A percentile compares a stretch with the other conserved stretches of the same genome.
Conservation (phyloP, 1,140 invertebrate species). For the Lepidurus arcticus region DNA sequence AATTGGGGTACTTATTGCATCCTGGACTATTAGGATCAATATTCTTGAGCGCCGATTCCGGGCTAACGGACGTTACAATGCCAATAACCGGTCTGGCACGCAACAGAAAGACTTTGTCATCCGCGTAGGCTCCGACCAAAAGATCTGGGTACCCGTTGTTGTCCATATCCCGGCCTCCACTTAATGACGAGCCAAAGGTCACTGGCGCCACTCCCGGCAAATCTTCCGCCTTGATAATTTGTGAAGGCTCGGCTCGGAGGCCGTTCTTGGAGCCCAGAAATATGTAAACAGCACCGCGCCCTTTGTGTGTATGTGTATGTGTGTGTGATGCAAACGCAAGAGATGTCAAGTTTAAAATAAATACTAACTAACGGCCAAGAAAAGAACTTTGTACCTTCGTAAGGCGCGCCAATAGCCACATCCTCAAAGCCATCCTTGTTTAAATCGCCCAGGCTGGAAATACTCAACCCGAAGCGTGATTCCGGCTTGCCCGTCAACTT, state of each 20-base stretch:
- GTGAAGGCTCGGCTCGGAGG: conserved; percentile 64
- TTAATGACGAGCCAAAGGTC: conserved; percentile 84
- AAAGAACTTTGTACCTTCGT: conserved; percentile 56
- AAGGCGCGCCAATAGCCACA: conserved; percentile 85
- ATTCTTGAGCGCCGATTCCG: conserved; percentile 58
- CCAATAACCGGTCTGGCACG: conserved; percentile 78
- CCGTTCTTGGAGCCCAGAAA: conserved; percentile 73
- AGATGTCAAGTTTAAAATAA: conserved; percentile 12
- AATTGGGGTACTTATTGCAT: conserved; percentile 57
- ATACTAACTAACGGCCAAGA: background rate
- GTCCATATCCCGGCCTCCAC: conserved; percentile 84
- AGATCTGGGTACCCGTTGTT: conserved; percentile 87
- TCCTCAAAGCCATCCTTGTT: conserved; percentile 87
- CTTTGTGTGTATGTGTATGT: conserved; percentile 38
- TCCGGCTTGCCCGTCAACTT: conserved; percentile 63
- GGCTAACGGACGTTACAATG: conserved; percentile 59
- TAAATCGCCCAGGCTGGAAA: conserved; percentile 79
- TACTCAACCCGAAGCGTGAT: conserved; percentile 75
- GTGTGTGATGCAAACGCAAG: background rate
- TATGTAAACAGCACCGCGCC: conserved; percentile 72
- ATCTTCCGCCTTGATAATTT: conserved; percentile 55
- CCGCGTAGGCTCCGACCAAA: conserved; percentile 79
- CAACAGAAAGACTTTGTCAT: conserved; percentile 64
- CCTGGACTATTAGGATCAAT: conserved; percentile 72
- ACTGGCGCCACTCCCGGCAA: conserved; percentile 49